These are phyloP conservation scores for Cossypha niveicapilla DNA, from an alignment of 2,797 vertebrate genomes.

Conservation along the genomic window DNA sequence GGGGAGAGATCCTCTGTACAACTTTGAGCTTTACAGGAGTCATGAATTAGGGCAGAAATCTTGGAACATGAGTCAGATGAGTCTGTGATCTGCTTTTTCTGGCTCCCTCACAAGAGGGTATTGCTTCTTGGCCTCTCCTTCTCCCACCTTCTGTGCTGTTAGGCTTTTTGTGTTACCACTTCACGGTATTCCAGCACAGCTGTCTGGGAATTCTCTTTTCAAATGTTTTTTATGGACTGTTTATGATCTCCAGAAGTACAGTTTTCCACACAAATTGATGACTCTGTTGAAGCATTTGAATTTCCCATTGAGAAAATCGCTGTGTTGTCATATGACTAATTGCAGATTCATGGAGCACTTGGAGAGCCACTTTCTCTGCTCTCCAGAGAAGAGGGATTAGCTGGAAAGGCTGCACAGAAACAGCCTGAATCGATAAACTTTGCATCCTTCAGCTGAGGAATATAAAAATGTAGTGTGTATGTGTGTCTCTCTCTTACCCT, in stretches of 20 bases:
- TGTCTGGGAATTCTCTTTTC: slow-evolving; percentile 35
- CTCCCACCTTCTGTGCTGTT: slow-evolving; percentile 36
- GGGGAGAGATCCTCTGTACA: neutral
- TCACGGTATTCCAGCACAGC: slow-evolving; percentile 21
- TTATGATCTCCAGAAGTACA: slow-evolving; percentile 36
- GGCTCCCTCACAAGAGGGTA: slow-evolving; percentile 34
- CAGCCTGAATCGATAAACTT: neutral
- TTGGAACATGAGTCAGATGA: slow-evolving; percentile 9
- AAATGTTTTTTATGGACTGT: slow-evolving; percentile 42
- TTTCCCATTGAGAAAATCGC: neutral
- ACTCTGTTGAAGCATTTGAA: slow-evolving; percentile 28
- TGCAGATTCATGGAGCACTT: neutral
- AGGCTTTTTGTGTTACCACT: slow-evolving; percentile 30
- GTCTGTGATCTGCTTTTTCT: slow-evolving; percentile 13
- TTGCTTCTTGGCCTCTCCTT: slow-evolving; percentile 39
- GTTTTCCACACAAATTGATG: slow-evolving; percentile 36
- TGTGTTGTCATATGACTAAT: neutral
- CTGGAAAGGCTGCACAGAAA: neutral
- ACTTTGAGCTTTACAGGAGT: neutral
- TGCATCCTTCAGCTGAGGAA: neutral
- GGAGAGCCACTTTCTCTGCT: neutral
- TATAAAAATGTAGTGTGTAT: neutral
- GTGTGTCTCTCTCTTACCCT: neutral
- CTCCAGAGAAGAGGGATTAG: neutral
- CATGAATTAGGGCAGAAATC: slow-evolving; percentile 9